Evolutionary conservation across 2,888 invertebrate genomes (phyloP).

Genomic region (Prenolepis imparis): DNA sequence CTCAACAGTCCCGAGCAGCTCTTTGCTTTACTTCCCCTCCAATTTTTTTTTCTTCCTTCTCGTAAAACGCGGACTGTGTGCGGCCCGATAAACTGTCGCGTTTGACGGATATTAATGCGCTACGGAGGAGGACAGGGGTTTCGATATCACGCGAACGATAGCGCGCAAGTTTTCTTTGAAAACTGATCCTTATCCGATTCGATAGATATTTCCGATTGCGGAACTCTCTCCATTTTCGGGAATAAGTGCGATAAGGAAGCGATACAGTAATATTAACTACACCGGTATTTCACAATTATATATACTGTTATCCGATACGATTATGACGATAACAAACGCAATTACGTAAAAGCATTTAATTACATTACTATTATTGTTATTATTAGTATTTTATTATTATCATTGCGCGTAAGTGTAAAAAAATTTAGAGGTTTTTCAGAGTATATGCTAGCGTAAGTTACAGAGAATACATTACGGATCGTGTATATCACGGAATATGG

Average conservation of each 20-base stretch:
- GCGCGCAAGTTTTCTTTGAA: not conserved
- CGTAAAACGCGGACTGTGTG: not conserved
- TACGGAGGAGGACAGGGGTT: too few relatives aligned
- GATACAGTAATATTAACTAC: not conserved
- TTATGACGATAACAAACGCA: not conserved
- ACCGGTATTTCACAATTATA: not conserved
- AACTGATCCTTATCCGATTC: not conserved
- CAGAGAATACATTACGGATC: conserved; percentile 42
- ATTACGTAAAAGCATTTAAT: conserved; percentile 13
- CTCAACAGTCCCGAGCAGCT: conserved; percentile 72
- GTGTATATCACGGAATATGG: conserved; percentile 36
- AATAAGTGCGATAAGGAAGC: not conserved
- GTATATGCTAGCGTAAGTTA: conserved; percentile 36
- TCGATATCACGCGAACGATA: not conserved
- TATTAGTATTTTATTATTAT: conserved; percentile 7
- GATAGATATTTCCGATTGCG: not conserved
- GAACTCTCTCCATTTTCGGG: not conserved
- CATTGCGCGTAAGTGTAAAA: conserved; percentile 4
- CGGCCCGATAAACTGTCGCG: conserved; percentile 26
- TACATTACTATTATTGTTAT: conserved; percentile 17
- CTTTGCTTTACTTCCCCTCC: conserved; percentile 32
- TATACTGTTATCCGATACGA: not conserved
- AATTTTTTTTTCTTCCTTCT: conserved; percentile 17
- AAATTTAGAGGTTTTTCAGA: conserved; percentile 44
- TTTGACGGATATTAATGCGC: conserved; percentile 8